phyloP scores from a whole-genome alignment of 2,113 vertebrate species.

The Ascaphus truei region DNA sequence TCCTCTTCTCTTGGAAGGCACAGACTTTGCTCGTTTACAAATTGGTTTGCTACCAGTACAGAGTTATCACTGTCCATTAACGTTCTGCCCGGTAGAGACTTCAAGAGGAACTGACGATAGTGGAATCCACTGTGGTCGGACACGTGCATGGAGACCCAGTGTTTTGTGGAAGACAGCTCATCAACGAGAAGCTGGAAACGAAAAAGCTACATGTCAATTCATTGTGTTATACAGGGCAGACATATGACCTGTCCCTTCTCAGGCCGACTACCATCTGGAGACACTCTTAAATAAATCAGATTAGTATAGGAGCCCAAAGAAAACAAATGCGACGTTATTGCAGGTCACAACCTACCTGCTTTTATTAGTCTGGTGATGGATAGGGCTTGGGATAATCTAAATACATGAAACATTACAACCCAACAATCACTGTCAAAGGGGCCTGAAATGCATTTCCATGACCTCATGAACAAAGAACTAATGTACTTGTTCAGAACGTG shows the following conservation, averaged over 20 bases:
- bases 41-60: conserved; percentile 39
- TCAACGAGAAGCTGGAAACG: conserved; percentile 78
- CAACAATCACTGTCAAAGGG: no score
- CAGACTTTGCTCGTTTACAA: conserved; percentile 43
- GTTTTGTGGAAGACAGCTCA: conserved; percentile 84
- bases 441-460: no score
- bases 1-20: conserved; percentile 61
- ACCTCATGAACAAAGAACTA: no score
- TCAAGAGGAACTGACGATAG: conserved; percentile 93
- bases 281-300: not conserved
- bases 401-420: no score
- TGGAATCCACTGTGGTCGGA: conserved; percentile 98
- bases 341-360: no score
- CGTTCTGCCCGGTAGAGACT: conserved; percentile 70
- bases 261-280: not conserved
- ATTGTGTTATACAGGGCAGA: no score
- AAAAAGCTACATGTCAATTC: not conserved
- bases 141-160: conserved; percentile 91
- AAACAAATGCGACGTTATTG: no score
- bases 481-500: no score
- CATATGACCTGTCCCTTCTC: no score
- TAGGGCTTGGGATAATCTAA: no score
- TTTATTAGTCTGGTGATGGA: no score
- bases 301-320: not conserved
- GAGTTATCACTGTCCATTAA: conserved; percentile 40